Evolutionary conservation across 1,140 invertebrate species (phyloP), one percentile per base, ranked within the genome.

Genomic region (Hypothenemus hampei): DNA sequence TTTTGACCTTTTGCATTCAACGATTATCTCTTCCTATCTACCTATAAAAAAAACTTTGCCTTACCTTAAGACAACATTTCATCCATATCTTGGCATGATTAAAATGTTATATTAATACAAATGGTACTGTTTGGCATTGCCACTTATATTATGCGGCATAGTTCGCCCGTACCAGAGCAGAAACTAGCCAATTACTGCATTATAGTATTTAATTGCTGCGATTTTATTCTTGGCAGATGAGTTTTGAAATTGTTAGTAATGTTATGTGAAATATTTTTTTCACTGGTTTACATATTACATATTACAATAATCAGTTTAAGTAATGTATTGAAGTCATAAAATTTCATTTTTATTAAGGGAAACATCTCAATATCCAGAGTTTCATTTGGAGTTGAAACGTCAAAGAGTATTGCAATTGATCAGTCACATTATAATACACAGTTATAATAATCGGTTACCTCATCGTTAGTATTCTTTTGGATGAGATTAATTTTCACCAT

Each of bases 1-100:
- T 51, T 51, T 51, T 51, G 49, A 51, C 37, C 49, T 51, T 51
- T 51, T 3, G n/a, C n/a, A n/a, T n/a, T n/a, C n/a, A n/a, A n/a
- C 41, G 13, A 23, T n/a, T n/a, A n/a, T n/a, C n/a, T n/a, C n/a
- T n/a, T n/a, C n/a, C n/a, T n/a, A n/a, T n/a, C n/a, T n/a, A n/a
- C 26, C 6, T 7, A 29, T 29, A 29, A 29, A 29, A 29, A 29
- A 29, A 29, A 29, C 6, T 7, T 29, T 29, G n/a, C 26, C 26
- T 29, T 7, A 29, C 26, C 26, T 6, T 6, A 29, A 29, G n/a
- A 29, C n/a, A 29, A 29, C 26, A 29, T 7, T 29, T 29, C n/a
- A n/a, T n/a, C n/a, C n/a, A n/a, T n/a, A n/a, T n/a, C n/a, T n/a
- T n/a, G n/a, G n/a, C n/a, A 29, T 29, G 26, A 29, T 29, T 29